Percentiles rank a stretch among this genome's conserved stretches.
phyloP scores from a whole-genome alignment of 1,140 invertebrate species.

The Aleiodes sp. region DNA sequence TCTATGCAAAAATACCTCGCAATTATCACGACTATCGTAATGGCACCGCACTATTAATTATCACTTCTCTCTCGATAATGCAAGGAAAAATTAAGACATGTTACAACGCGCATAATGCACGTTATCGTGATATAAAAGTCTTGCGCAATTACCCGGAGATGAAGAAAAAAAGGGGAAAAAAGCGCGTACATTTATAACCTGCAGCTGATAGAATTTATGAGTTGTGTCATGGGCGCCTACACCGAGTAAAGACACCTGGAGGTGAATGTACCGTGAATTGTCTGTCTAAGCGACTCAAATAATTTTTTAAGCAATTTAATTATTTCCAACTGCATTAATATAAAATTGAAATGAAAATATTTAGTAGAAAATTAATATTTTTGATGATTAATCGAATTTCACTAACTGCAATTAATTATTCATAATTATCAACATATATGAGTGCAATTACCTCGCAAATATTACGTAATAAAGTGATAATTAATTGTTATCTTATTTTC shows the following conservation, averaged over 20 bases:
- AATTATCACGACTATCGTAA: background rate
- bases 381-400: too few relatives aligned
- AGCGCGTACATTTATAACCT: background rate
- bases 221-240: conserved; percentile 21
- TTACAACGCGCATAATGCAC: conserved; percentile 2
- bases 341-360: too few relatives aligned
- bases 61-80: background rate
- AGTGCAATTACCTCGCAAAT: too few relatives aligned
- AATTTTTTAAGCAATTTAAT: background rate
- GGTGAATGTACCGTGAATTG: background rate
- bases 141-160: conserved; percentile 9
- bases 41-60: background rate
- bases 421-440: too few relatives aligned
- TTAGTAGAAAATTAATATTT: too few relatives aligned
- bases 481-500: too few relatives aligned
- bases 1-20: background rate
- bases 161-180: background rate
- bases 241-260: background rate
- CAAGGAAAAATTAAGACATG: conserved; percentile 3
- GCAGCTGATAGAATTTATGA: conserved; percentile 12
- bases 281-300: background rate
- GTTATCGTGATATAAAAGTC: conserved; percentile 12
- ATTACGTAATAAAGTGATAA: too few relatives aligned
- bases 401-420: too few relatives aligned
- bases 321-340: background rate